Percentiles rank a stretch among this genome's conserved stretches.
Evolutionary conservation across 2,888 invertebrate genomes (phyloP).

Genomic region (Ashinkailepas kermadecensis): DNA sequence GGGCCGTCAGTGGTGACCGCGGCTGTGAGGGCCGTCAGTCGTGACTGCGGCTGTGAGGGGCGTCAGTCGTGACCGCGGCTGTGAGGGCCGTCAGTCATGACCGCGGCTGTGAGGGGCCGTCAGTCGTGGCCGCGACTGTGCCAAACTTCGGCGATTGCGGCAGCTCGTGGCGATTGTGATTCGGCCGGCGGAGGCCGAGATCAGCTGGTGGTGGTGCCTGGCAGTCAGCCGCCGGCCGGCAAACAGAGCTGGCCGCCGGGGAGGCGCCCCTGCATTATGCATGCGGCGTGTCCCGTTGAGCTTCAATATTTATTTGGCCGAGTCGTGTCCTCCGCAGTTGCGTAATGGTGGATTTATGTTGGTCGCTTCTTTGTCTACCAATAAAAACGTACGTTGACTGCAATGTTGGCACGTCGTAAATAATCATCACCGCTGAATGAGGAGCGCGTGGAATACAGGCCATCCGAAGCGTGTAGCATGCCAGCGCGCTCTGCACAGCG

Average conservation of each 20-base stretch:
- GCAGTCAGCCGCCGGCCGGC: neutral
- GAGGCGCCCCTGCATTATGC: neutral
- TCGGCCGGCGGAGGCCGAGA: neutral
- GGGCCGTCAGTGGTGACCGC: too few species aligned
- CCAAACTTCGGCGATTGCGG: too few species aligned
- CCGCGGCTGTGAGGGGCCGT: too few species aligned
- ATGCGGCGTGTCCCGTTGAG: neutral
- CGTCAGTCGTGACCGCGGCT: too few species aligned
- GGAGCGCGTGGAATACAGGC: too few species aligned
- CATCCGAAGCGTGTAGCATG: too few species aligned
- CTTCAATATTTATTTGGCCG: neutral
- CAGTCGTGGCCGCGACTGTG: too few species aligned
- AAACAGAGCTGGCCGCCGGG: neutral
- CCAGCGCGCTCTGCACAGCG: too few species aligned
- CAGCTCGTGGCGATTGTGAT: neutral
- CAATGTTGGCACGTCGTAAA: neutral
- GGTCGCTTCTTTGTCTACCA: neutral
- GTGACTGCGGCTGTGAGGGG: too few species aligned
- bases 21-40: too few species aligned
- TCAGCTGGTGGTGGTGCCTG: neutral
- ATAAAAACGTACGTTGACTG: neutral
- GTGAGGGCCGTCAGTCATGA: too few species aligned
- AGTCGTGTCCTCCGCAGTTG: neutral
- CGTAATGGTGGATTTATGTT: conserved; percentile 4
- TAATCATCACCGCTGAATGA: neutral